Percentiles rank a stretch among this genome's conserved stretches.
phyloP scores from a whole-genome alignment of 1,140 invertebrate species.

The Grapholita molesta region DNA sequence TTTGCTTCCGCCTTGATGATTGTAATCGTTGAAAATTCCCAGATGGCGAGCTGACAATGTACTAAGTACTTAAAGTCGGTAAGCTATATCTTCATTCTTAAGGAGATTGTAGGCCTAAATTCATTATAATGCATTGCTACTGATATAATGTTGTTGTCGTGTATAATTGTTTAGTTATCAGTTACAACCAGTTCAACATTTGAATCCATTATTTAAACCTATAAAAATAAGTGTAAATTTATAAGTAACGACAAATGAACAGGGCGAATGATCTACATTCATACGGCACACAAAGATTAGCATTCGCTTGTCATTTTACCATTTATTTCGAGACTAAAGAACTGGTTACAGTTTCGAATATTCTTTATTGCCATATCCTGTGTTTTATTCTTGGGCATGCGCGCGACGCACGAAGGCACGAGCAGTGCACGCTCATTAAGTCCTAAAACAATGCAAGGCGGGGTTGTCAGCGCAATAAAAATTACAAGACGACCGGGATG shows the following conservation, averaged over 20 bases:
- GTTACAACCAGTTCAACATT: not conserved
- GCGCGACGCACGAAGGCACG: slow-evolving; percentile 22
- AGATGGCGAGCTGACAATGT: not conserved
- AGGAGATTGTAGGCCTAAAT: not conserved
- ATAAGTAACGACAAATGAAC: not conserved
- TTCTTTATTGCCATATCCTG: slow-evolving; percentile 8
- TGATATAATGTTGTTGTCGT: not conserved
- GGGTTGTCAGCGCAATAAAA: slow-evolving; percentile 62
- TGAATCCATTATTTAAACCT: too few relatives aligned
- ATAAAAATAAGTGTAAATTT: too few relatives aligned
- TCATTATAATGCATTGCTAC: not conserved
- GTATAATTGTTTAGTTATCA: not conserved
- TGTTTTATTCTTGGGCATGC: slow-evolving; percentile 20
- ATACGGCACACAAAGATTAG: too few relatives aligned
- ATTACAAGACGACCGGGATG: slow-evolving; percentile 65
- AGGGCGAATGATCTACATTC: not conserved
- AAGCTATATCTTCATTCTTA: not conserved
- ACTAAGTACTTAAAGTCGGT: too few relatives aligned
- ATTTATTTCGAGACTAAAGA: not conserved
- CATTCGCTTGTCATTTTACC: too few relatives aligned
- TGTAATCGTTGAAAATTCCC: not conserved
- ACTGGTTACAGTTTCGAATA: not conserved
- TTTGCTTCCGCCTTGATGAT: not conserved
- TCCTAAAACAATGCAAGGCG: slow-evolving; percentile 67
- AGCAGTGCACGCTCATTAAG: slow-evolving; percentile 45